Evolutionary conservation across 2,113 vertebrate species (phyloP).

Genomic region (Herpetotheres cachinnans): DNA sequence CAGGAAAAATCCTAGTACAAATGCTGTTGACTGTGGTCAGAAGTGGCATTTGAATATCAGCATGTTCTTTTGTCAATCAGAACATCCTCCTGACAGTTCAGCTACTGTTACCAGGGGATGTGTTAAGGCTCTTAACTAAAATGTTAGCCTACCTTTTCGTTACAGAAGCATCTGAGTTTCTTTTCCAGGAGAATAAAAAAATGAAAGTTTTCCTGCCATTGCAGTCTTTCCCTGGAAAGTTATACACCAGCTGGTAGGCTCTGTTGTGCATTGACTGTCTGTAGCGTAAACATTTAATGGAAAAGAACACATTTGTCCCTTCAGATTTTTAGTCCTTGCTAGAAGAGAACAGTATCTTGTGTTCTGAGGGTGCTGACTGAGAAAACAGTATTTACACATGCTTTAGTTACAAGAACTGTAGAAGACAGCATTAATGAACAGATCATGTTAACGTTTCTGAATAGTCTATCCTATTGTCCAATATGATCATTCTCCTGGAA

Average conservation of each 20-base stretch:
- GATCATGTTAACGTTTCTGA: not conserved
- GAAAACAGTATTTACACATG: not conserved
- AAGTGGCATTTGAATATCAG: constrained; percentile 27
- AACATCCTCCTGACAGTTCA: not conserved
- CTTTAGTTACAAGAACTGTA: not conserved
- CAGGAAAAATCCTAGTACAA: constrained; percentile 23
- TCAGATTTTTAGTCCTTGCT: not conserved
- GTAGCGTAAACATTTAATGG: not conserved
- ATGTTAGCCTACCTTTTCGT: not conserved
- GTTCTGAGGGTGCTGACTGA: not conserved
- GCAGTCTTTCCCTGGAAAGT: not conserved
- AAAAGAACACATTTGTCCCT: not conserved
- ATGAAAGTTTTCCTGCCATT: not conserved
- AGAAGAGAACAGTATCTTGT: not conserved
- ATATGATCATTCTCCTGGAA: not conserved
- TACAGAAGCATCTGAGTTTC: not conserved
- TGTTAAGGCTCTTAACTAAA: not conserved
- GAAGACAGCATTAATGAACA: not conserved
- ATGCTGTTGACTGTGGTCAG: not conserved
- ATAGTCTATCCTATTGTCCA: not conserved
- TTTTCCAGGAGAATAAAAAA: not conserved
- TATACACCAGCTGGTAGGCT: not conserved
- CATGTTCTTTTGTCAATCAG: not conserved
- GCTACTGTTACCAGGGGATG: not conserved
- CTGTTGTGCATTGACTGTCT: not conserved